phyloP scores from a whole-genome alignment of 2,888 invertebrate species.

The Leptinotarsa rubiginosa region DNA sequence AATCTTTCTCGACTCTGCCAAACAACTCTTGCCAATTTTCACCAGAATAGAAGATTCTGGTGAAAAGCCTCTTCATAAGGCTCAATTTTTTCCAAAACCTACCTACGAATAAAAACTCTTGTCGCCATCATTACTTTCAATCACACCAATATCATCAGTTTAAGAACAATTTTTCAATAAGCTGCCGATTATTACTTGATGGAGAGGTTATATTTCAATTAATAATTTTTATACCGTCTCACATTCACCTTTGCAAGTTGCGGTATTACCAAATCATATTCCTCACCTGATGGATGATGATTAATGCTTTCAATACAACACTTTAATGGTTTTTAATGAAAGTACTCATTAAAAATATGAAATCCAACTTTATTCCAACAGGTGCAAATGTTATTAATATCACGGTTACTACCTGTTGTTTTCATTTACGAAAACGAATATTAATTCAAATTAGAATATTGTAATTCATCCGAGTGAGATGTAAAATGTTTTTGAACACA shows the following conservation, averaged over 20 bases:
- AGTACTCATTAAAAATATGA: constrained; percentile 48
- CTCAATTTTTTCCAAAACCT: too few relatives aligned
- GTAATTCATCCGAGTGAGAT: constrained; percentile 36
- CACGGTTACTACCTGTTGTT: constrained; percentile 45
- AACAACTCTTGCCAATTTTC: too few relatives aligned
- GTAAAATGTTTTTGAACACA: constrained; percentile 29
- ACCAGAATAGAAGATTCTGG: too few relatives aligned
- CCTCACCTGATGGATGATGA: constrained; percentile 40
- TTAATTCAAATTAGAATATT: constrained; percentile 45
- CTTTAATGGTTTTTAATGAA: constrained; percentile 40
- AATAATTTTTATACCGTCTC: neutral
- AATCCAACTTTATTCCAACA: constrained; percentile 45
- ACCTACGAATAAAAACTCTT: too few relatives aligned
- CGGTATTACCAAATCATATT: constrained; percentile 21
- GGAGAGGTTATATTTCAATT: constrained; percentile 4
- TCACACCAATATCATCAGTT: neutral
- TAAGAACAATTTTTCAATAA: constrained; percentile 3
- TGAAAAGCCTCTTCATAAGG: too few relatives aligned
- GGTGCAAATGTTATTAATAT: constrained; percentile 48
- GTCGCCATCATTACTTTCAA: neutral
- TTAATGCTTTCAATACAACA: constrained; percentile 38
- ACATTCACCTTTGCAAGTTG: neutral
- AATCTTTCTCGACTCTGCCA: too few relatives aligned
- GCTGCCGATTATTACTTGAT: neutral
- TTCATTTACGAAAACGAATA: constrained; percentile 43